Percentiles rank a stretch among this genome's conserved stretches.
Conservation (phyloP, 2,797 vertebrate genomes). For the Lateolabrax maculatus region DNA sequence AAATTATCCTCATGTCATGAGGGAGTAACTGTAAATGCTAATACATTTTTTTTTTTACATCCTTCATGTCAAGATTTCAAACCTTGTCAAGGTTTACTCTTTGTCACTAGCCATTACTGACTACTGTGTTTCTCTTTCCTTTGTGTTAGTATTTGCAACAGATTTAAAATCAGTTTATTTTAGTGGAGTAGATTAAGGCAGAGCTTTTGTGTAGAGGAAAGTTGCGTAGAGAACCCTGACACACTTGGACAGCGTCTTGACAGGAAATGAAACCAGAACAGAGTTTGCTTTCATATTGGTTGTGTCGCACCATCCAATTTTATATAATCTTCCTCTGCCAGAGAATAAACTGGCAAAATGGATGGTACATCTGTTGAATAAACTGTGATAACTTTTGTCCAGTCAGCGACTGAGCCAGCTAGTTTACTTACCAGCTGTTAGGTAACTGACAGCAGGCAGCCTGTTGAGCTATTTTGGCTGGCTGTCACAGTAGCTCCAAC, state of each 20-base stretch:
- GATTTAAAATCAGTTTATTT: background rate
- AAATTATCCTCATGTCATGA: too few species aligned
- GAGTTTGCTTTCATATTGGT: background rate
- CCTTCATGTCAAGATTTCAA: background rate
- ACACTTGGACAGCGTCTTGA: background rate
- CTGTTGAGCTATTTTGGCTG: background rate
- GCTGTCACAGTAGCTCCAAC: too few species aligned
- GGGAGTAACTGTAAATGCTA: background rate
- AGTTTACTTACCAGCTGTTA: background rate
- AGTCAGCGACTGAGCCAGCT: background rate
- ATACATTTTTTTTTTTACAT: too few species aligned
- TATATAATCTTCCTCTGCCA: background rate
- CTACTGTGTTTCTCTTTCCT: background rate
- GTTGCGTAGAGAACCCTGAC: background rate
- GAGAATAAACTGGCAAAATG: background rate
- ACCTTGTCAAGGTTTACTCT: background rate
- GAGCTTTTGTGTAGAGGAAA: background rate
- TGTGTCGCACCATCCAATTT: background rate
- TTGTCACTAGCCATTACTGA: background rate
- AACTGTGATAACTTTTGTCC: conserved; percentile 1
- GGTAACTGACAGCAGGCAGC: background rate
- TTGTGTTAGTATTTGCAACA: background rate
- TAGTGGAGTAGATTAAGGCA: conserved; percentile 1
- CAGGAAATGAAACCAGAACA: background rate
- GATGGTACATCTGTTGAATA: background rate